Evolutionary conservation across 2,888 invertebrate genomes (phyloP), one percentile per base, ranked within the genome.

Genomic region (Helicoverpa assulta): DNA sequence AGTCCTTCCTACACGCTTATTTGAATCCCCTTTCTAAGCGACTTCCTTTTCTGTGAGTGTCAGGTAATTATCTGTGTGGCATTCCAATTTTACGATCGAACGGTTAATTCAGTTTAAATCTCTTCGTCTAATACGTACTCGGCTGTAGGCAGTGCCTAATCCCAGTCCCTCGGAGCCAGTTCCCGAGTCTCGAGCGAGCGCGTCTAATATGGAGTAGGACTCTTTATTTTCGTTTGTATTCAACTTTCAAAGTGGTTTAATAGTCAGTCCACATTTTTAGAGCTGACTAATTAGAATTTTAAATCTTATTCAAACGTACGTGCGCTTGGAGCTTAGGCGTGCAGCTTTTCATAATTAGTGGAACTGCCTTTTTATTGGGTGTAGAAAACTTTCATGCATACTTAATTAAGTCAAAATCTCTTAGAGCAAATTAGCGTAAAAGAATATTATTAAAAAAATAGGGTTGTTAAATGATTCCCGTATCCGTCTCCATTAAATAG

Each of bases 1-100:
- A 91, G 92, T 92, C 92, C 92, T 92, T 91, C 92, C 87, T 89
- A 90, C 85, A 93, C 95, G 94, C 91, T 93, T 94, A 95, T 95
- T 95, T 95, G 94, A 95, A 95, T 95, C 94, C 91, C 89, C 90
- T 92, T 92, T 92, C 93, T 91, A 90, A 92, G 92, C 90, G 93
- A 93, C 92, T 94, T 94, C 95, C 94, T 95, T 94, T 94, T 92
- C 95, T 95, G 95, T 95, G 95, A 95, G 95, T 95, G 95, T 95
- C 95, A 95, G 95, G 94, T 95, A 95, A 95, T 95, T 95, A 95
- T 95, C 95, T 95, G 93, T 95, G 95, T 94, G 95, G 95, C 95
- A 94, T 95, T 95, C 94, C 95, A 95, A 95, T 95, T 95, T 95
- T 95, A 95, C 95, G 94, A 95, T 95, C 94, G 95, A 95, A 95